Conservation (phyloP, 2,113 vertebrate species). For the Brienomyrus longianalis region DNA sequence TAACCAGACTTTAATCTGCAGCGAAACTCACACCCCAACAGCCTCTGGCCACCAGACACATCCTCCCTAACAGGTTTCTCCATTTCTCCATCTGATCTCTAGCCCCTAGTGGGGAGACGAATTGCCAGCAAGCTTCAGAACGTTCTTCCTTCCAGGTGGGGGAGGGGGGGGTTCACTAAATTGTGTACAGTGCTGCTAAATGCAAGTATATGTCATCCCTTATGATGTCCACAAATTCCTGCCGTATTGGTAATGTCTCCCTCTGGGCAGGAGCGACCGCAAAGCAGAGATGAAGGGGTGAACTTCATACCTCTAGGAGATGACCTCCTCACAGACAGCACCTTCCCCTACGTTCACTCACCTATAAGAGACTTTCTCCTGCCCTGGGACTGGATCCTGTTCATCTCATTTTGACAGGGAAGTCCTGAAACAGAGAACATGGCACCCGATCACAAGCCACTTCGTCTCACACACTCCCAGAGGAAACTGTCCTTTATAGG, state of each 20-base stretch:
- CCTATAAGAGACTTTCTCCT: conserved; percentile 70
- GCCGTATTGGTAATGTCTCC: not conserved
- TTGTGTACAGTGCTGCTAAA: not conserved
- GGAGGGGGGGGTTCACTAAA: not conserved
- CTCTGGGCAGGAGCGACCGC: not conserved
- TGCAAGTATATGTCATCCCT: not conserved
- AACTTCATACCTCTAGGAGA: not conserved
- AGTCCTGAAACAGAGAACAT: conserved; percentile 57
- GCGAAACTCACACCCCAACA: not conserved
- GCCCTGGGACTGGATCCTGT: conserved; percentile 74
- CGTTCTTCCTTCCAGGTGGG: not conserved
- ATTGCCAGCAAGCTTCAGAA: conserved; percentile 4
- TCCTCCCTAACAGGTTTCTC: not conserved
- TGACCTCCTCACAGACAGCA: not conserved
- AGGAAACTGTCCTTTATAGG: not conserved
- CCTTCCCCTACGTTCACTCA: conserved; percentile 45
- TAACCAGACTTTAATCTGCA: not conserved
- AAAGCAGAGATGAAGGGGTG: not conserved
- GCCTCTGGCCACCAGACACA: not conserved
- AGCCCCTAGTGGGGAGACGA: not conserved
- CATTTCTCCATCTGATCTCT: not conserved
- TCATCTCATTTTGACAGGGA: conserved; percentile 77
- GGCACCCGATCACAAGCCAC: not conserved
- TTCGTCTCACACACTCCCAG: conserved; percentile 1
- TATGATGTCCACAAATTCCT: not conserved